Evolutionary conservation across 1,140 invertebrate genomes (phyloP).

Genomic region (Trypoxylus dichotomus): DNA sequence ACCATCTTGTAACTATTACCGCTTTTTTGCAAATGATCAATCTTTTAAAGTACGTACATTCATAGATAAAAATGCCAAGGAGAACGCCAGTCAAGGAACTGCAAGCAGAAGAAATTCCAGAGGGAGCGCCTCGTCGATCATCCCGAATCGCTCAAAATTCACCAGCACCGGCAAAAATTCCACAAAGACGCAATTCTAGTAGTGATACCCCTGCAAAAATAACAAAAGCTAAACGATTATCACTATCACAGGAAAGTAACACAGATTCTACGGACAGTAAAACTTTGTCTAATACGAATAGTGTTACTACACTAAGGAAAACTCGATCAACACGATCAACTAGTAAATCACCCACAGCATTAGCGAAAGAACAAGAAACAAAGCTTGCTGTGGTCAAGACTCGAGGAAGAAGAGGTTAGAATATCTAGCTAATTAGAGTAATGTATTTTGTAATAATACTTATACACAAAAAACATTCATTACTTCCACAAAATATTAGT

Average conservation of each 20-base stretch:
- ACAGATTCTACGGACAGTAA: neutral
- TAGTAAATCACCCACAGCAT: conserved; percentile 22
- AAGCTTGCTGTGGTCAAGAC: neutral
- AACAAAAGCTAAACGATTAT: conserved; percentile 4
- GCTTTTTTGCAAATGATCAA: neutral
- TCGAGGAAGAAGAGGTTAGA: conserved; percentile 25
- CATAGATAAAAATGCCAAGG: conserved; percentile 9
- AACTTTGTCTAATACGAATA: neutral
- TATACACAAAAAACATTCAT: neutral
- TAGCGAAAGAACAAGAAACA: neutral
- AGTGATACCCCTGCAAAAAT: conserved; percentile 15
- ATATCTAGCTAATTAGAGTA: neutral
- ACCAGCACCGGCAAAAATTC: neutral
- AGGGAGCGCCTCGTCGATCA: neutral
- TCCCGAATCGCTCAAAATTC: conserved; percentile 24
- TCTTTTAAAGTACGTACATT: neutral
- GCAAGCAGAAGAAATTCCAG: conserved; percentile 4
- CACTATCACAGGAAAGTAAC: neutral
- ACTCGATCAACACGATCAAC: conserved; percentile 19
- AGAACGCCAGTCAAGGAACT: conserved; percentile 10
- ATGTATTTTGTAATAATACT: neutral
- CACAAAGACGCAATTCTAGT: neutral
- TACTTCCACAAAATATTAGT: too few relatives aligned
- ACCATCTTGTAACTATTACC: conserved; percentile 15
- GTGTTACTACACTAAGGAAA: neutral